Evolutionary conservation across 2,797 vertebrate species (phyloP).

Genomic region (Steatocranus sp.): DNA sequence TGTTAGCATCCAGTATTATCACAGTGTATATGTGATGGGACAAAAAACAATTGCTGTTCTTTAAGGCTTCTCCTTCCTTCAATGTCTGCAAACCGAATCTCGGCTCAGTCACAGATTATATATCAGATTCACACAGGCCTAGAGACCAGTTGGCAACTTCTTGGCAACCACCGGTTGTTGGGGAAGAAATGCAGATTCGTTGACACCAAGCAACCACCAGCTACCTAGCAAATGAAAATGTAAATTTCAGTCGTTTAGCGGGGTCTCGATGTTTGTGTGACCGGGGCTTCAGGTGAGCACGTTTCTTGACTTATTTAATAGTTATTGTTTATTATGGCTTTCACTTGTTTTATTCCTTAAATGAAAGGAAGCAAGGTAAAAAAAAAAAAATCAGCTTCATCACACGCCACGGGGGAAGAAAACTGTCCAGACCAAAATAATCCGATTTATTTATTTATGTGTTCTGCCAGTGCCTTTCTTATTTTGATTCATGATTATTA

Average conservation of each 20-base stretch:
- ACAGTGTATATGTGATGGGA: neutral
- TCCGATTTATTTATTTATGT: neutral
- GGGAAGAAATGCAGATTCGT: neutral
- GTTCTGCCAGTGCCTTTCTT: neutral
- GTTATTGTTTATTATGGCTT: neutral
- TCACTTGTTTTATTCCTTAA: neutral
- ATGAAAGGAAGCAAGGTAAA: neutral
- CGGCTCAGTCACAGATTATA: neutral
- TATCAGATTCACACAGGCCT: neutral
- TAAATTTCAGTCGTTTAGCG: neutral
- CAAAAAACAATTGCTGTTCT: neutral
- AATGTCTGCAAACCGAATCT: neutral
- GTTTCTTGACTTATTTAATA: neutral
- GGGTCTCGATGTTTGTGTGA: neutral
- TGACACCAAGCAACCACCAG: neutral
- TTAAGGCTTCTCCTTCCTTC: neutral
- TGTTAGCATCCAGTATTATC: neutral
- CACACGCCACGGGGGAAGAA: accelerated
- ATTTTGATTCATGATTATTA: neutral
- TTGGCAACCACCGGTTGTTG: neutral
- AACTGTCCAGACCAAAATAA: neutral
- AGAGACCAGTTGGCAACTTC: neutral
- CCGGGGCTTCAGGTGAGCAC: neutral
- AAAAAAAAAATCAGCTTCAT: accelerated
- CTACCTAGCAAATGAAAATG: neutral